Conservation (phyloP, 2,888 invertebrate species). For the Strigamia crassipes region DNA sequence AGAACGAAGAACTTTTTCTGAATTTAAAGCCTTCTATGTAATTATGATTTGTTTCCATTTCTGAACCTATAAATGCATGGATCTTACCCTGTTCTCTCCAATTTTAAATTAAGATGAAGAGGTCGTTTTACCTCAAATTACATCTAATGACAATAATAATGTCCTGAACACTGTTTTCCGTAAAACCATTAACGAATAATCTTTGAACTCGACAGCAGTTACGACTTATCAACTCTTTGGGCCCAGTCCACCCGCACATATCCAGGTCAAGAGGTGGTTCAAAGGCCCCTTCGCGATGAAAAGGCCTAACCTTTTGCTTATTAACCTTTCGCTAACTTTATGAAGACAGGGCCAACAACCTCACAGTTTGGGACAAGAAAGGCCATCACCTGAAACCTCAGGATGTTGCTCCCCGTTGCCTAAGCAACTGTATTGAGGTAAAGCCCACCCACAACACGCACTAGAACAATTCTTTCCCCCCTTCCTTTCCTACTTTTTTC, state of each 20-base stretch:
- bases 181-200: neutral
- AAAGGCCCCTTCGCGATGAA: conserved; percentile 23
- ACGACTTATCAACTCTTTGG: neutral
- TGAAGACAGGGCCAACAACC: conserved; percentile 42
- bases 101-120: neutral
- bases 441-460: conserved; percentile 29
- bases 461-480: neutral
- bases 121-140: no score
- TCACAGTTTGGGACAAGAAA: conserved; percentile 29
- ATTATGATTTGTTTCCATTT: neutral
- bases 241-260: conserved; percentile 20
- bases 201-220: conserved; percentile 13
- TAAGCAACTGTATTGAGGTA: neutral
- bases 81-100: neutral
- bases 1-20: neutral
- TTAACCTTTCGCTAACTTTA: conserved; percentile 38
- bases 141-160: neutral
- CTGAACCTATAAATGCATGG: neutral
- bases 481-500: neutral
- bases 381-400: conserved; percentile 39
- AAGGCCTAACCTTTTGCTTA: conserved; percentile 38
- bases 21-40: neutral
- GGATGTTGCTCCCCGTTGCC: conserved; percentile 42
- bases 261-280: conserved; percentile 28
- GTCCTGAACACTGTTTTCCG: neutral